Percentiles rank a stretch among this genome's conserved stretches.
These are phyloP conservation scores for Stichopus chloronotus DNA, from an alignment of 35 echinoderm and acorn worm genomes.

Conservation along the genomic window DNA sequence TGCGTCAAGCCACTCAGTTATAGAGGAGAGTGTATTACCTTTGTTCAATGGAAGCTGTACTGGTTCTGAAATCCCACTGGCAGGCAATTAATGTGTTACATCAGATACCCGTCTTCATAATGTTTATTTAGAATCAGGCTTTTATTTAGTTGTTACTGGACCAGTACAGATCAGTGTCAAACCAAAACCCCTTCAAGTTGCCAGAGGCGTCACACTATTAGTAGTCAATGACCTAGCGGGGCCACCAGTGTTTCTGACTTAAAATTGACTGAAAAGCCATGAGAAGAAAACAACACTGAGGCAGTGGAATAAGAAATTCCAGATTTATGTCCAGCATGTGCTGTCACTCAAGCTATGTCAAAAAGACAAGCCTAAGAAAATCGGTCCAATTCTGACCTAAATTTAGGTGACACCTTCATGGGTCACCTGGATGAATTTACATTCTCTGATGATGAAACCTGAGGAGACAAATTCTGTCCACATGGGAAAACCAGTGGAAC, in stretches of 20 bases:
- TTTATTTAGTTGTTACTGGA: not conserved
- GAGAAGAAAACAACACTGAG: not conserved
- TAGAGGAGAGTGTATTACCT: not conserved
- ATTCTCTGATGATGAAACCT: not conserved
- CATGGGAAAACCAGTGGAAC: too few relatives aligned
- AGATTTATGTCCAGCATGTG: not conserved
- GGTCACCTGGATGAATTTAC: not conserved
- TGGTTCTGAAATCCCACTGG: not conserved
- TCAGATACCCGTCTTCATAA: not conserved
- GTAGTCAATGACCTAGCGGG: conserved; percentile 47
- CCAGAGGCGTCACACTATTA: not conserved
- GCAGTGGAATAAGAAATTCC: not conserved
- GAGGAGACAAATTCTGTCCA: not conserved
- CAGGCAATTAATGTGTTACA: not conserved
- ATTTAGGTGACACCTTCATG: conserved; percentile 27
- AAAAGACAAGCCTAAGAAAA: not conserved
- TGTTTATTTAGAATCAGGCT: conserved; percentile 16
- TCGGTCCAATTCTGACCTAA: not conserved
- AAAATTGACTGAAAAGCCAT: not conserved
- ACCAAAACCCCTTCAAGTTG: not conserved
- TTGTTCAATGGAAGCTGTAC: not conserved
- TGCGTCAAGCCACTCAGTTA: too few relatives aligned
- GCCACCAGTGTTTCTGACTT: not conserved
- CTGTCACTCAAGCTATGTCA: not conserved
- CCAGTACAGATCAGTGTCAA: not conserved